Evolutionary conservation across 2,888 invertebrate species (phyloP), one percentile per base, ranked within the genome.

Genomic region (Phania funesta): DNA sequence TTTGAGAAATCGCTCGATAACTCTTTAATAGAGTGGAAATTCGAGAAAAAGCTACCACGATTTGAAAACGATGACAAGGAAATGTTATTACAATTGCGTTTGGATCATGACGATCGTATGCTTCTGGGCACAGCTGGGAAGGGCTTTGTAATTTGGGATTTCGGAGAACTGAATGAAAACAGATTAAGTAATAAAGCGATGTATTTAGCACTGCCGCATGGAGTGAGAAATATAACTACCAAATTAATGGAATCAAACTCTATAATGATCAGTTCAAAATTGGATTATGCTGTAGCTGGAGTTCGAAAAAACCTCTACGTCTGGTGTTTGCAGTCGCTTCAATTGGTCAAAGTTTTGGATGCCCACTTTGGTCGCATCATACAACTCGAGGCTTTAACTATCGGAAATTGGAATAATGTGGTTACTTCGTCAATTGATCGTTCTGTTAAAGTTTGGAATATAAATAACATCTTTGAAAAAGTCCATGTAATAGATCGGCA

Each of bases 291-390:
- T 0, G 97, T 99, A 0, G 99, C 98, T 41, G 99, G 98, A 2
- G 98, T 99, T 1, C 94, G 97, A 85, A 98, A 98, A 90, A 98
- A 95, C 90, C 92, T 99, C 0, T 99, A 98, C 90, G 96, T 99
- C 0, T 99, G 99, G 98, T 95, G 95, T 87, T 92, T 98, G 46
- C 93, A 95, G 86, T 95, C 94, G 1, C 94, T 94, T 1, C 95
- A 96, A 84, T 92, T 99, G 81, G 94, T 98, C 29, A 99, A 99
- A 91, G 94, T 97, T 2, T 91, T 99, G 20, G 99, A 99, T 88
- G 99, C 99, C 0, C 99, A 99, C 91, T 99, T 99, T 86, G 99
- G 98, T 0, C 92, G 99, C 79, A 99, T 99, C 11, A 97, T 99
- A 74, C 97, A 98, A 86, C 91, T 99, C 76, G 96, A 96, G 85